phyloP scores from a whole-genome alignment of 1,140 invertebrate species.

The Drosophila albomicans region DNA sequence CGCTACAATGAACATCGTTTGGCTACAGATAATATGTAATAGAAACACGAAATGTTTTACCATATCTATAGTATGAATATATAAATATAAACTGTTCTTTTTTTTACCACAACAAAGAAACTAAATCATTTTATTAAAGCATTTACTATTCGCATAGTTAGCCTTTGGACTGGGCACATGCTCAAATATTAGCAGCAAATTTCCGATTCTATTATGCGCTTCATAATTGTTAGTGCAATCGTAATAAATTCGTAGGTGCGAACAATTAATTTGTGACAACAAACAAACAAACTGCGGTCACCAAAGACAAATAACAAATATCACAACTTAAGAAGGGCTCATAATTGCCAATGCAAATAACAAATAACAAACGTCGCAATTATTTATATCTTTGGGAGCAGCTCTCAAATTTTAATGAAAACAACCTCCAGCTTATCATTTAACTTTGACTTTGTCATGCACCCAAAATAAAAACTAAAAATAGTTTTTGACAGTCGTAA shows the following conservation, averaged over 20 bases:
- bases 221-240: conserved; percentile 16
- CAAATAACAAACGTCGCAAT: conserved; percentile 1
- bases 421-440: neutral
- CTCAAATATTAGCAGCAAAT: too few species aligned
- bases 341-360: conserved; percentile 3
- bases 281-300: conserved; percentile 14
- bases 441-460: neutral
- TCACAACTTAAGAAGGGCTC: conserved; percentile 5
- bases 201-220: neutral
- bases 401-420: neutral
- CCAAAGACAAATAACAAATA: conserved; percentile 8
- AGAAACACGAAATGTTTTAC: conserved; percentile 46
- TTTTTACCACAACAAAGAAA: conserved; percentile 34
- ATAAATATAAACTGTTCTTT: conserved; percentile 40
- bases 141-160: too few species aligned
- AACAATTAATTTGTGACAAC: conserved; percentile 58
- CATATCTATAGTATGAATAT: neutral
- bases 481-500: too few species aligned
- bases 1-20: conserved; percentile 86
- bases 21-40: conserved; percentile 58
- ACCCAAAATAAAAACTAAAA: too few species aligned
- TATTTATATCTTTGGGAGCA: neutral
- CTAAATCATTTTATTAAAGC: neutral
- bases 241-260: conserved; percentile 39
- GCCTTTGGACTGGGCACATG: neutral